Base-by-base conservation (phyloP, 2,888 invertebrate genomes). In the Andrena praecox region DNA sequence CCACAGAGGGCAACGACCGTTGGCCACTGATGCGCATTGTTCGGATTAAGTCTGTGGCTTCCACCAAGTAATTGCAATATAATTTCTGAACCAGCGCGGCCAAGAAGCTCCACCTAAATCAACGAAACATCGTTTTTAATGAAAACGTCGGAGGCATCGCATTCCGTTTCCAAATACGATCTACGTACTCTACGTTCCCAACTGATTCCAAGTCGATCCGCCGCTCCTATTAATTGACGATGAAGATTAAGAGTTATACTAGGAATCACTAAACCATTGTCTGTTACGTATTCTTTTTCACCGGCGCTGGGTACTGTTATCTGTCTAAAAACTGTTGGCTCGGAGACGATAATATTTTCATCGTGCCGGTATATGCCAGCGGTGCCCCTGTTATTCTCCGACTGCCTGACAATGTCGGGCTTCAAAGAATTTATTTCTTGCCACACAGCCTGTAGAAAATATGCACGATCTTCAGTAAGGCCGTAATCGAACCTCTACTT, bases 21-120 rank as follows among this genome's bases (percentile, higher is more conserved):
- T 73, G 98, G 98, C 95, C 96, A 96, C 94, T 98, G 98, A 94
- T 98, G 98, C 83, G 96, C 96, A 94, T 98, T 98, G 90, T 97
- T 96, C 63, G 98, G 97, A 92, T 97, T 97, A 76, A 98, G 95
- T 72, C 98, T 95, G 90, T 98, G 96, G 52, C 96, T 97, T 70
- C 98, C 98, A 56, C 98, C 98, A 77, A 97, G 94, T 70, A 98
- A 95, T 88, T 97, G 96, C 12, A 98, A 95, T 82, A 97, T 97
- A 94, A 98, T 96, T 94, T 98, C 98, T 75, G 97, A 96, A 35
- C 97, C 96, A 60, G 97, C 98, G 84, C 98, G 96, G 60, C 98
- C 98, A 92, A 98, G 95, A 91, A 98, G 95, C 94, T 97, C 97
- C 73, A 96, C 94, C 93, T 96, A 33, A 72, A 10, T 24, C 2